A percentile compares a stretch with the other conserved stretches of the same genome.
Evolutionary conservation across 2,888 invertebrate genomes (phyloP).

Genomic region (Harpalus rufipes): DNA sequence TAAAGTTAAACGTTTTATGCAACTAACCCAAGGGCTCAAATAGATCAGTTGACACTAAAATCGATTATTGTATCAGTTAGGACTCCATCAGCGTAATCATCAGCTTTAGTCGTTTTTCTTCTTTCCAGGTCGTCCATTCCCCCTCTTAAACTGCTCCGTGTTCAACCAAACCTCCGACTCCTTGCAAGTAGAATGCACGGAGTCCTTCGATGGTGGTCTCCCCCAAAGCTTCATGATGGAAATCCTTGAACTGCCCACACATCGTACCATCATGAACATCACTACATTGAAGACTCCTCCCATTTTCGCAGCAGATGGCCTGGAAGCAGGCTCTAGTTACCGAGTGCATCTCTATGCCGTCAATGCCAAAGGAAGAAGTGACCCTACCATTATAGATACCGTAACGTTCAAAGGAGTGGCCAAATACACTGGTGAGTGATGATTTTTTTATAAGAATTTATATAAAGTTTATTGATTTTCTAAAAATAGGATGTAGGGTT

Average conservation of each 20-base stretch:
- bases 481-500: background rate
- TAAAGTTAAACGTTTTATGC: too few species aligned
- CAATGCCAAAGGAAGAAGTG: conserved; percentile 92
- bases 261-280: conserved; percentile 82
- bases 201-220: conserved; percentile 92
- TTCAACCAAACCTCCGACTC: conserved; percentile 92
- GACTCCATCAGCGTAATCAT: too few species aligned
- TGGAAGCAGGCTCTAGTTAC: conserved; percentile 87
- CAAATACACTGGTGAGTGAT: conserved; percentile 87
- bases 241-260: conserved; percentile 85
- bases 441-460: conserved; percentile 9
- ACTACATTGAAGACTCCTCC: conserved; percentile 83
- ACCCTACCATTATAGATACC: conserved; percentile 89
- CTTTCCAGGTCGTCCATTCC: conserved; percentile 89
- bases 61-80: too few species aligned
- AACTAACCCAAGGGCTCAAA: too few species aligned
- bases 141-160: conserved; percentile 92
- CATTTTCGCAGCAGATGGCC: conserved; percentile 83
- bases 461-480: background rate
- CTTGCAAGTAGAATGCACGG: conserved; percentile 90
- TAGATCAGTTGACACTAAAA: too few species aligned
- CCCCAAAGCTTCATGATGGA: conserved; percentile 93
- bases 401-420: conserved; percentile 92
- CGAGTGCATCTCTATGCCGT: conserved; percentile 90
- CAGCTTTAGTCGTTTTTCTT: conserved; percentile 63